Evolutionary conservation across 2,113 vertebrate species (phyloP), one percentile per base, ranked within the genome.

Genomic region (Dicrurus megarhynchus): DNA sequence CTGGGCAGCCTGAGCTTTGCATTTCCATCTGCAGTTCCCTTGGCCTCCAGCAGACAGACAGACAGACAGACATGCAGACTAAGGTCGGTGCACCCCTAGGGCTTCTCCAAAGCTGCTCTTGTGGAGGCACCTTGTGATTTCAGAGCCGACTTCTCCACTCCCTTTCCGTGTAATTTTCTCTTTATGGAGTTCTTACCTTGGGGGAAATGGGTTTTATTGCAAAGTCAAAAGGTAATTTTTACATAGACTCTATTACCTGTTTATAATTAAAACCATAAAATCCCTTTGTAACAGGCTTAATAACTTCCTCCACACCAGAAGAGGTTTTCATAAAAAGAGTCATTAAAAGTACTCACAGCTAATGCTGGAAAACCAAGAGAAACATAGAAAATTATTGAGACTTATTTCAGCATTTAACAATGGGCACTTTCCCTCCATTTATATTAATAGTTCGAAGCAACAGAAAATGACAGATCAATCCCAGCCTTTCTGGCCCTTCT

Each of bases 241-340:
- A 87, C 87, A 94, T 63, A 80, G 93, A 85, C 80, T 95, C 86
- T 73, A 88, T 96, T 97, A 96, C 92, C 94, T 97, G 78, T 96
- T 97, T 97, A 93, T 97, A 97, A 98, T 98, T 97, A 97, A 98
- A 97, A 96, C 94, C 64, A 60, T 97, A 97, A 97, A 97, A 80
- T 96, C 78, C 90, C 83, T 93, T 91, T 91, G 75, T 85, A 95
- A 92, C 70, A 93, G 77, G 83, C 52, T 96, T 96, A 96, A 97
- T 97, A 94, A 96, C 82, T 95, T 96, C 84, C 93, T 69, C 82
- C 74, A 44, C 41, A 71, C 88, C 85, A 91, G 93, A 95, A 87
- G 93, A 84, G 76, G 68, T 57, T 96, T 97, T 95, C 95, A 93
- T 93, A 92, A 96, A 96, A 90, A 88, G 85, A 82, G 82, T 92